Conservation (phyloP, 92 coral and sea anemone species). For the Phenganax marumi region DNA sequence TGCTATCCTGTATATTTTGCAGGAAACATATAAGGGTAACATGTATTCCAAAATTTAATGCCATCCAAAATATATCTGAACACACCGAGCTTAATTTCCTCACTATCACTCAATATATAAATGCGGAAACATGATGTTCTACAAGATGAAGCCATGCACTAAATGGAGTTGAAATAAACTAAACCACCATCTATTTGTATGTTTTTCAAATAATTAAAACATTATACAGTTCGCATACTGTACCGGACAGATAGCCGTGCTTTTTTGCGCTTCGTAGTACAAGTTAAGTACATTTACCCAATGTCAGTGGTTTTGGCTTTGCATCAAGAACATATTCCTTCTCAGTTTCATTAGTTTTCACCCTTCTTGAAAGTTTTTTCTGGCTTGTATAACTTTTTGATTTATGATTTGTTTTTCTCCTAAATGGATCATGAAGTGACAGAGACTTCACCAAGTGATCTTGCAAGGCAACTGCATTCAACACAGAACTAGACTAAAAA, state of each 20-base stretch:
- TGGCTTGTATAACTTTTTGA: constrained; percentile 58
- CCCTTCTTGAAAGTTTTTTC: constrained; percentile 42
- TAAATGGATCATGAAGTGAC: constrained; percentile 84
- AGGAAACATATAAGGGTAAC: too few relatives aligned
- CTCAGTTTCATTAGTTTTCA: constrained; percentile 45
- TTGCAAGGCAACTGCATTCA: constrained; percentile 95
- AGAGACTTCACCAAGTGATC: constrained; percentile 85
- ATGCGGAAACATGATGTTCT: too few relatives aligned
- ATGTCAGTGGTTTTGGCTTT: constrained; percentile 79
- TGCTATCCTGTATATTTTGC: too few relatives aligned
- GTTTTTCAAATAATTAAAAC: too few relatives aligned
- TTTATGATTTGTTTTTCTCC: constrained; percentile 65
- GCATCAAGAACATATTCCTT: constrained; percentile 89
- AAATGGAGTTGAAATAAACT: too few relatives aligned
- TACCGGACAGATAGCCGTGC: too few relatives aligned
- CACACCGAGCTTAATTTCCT: too few relatives aligned
- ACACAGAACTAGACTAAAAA: constrained; percentile 71
- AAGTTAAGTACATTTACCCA: constrained; percentile 51
- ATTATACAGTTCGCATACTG: too few relatives aligned
- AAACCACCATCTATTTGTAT: background rate
- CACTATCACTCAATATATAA: too few relatives aligned
- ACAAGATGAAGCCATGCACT: too few relatives aligned
- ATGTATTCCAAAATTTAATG: too few relatives aligned
- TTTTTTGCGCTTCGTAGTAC: background rate
- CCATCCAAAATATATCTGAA: too few relatives aligned